Evolutionary conservation across 2,888 invertebrate genomes (phyloP).

Genomic region (Epiblema foenella): DNA sequence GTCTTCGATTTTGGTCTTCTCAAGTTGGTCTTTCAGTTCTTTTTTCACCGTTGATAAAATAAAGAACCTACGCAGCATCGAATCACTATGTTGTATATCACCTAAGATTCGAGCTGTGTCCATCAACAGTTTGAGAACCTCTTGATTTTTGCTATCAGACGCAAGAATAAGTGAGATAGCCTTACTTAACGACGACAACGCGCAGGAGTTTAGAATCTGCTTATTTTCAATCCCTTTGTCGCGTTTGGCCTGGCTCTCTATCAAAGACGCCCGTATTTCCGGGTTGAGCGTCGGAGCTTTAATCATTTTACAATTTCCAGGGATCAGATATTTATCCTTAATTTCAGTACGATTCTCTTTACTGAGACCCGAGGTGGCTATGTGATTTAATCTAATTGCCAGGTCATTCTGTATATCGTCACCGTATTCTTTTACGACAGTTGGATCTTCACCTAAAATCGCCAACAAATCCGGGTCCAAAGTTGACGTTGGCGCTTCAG

Average conservation of each 20-base stretch:
- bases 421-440: slow-evolving; percentile 30
- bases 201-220: too few relatives aligned
- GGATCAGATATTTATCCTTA: slow-evolving; percentile 7
- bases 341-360: slow-evolving; percentile 4
- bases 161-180: slow-evolving; percentile 1
- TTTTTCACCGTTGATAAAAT: too few relatives aligned
- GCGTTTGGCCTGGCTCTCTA: neutral
- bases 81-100: too few relatives aligned
- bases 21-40: slow-evolving; percentile 9
- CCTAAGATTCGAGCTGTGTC: neutral
- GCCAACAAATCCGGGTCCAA: too few relatives aligned
- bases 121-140: slow-evolving; percentile 16
- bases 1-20: slow-evolving; percentile 7
- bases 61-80: too few relatives aligned
- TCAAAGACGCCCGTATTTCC: slow-evolving; percentile 6
- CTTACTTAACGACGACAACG: neutral
- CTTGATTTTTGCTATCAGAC: neutral
- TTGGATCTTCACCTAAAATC: too few relatives aligned
- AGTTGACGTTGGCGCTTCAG: too few relatives aligned
- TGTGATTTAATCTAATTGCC: slow-evolving; percentile 28
- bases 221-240: too few relatives aligned
- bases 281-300: slow-evolving; percentile 11
- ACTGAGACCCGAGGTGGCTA: neutral
- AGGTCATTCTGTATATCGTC: slow-evolving; percentile 37
- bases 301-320: slow-evolving; percentile 9